Percentiles rank a stretch among this genome's conserved stretches.
Conservation (phyloP, 1,140 invertebrate genomes). For the Drosophila novamexicana region DNA sequence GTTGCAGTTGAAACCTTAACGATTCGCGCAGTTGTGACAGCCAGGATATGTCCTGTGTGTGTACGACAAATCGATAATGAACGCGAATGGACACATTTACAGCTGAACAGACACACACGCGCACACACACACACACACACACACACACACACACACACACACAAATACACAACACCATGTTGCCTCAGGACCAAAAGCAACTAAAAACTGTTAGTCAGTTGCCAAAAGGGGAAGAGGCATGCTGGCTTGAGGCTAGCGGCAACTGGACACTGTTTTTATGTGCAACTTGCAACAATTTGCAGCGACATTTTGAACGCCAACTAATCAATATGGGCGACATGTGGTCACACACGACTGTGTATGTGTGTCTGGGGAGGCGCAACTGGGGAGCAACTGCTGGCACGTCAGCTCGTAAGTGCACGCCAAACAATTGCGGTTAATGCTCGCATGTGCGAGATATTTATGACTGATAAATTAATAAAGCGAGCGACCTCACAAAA, state of each 20-base stretch:
- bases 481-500: constrained; percentile 37
- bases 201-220: constrained; percentile 35
- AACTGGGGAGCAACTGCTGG: constrained; percentile 34
- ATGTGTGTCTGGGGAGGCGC: background rate
- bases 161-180: constrained; percentile 6
- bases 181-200: constrained; percentile 43
- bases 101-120: constrained; percentile 44
- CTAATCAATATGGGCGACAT: constrained; percentile 77
- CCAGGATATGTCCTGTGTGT: constrained; percentile 25
- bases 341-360: constrained; percentile 2
- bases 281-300: constrained; percentile 76
- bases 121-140: background rate
- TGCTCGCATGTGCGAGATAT: constrained; percentile 68
- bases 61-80: constrained; percentile 73
- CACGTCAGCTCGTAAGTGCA: constrained; percentile 67
- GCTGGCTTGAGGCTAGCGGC: constrained; percentile 19
- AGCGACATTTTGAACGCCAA: constrained; percentile 74
- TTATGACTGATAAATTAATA: constrained; percentile 81
- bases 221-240: background rate
- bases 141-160: constrained; percentile 6
- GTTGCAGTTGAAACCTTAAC: constrained; percentile 72
- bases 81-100: constrained; percentile 46
- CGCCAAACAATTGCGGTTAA: constrained; percentile 79
- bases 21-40: constrained; percentile 34
- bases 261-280: constrained; percentile 28